A percentile compares a stretch with the other conserved stretches of the same genome.
phyloP scores from a whole-genome alignment of 2,797 vertebrate species.

The Scolopax bukidnonensis region DNA sequence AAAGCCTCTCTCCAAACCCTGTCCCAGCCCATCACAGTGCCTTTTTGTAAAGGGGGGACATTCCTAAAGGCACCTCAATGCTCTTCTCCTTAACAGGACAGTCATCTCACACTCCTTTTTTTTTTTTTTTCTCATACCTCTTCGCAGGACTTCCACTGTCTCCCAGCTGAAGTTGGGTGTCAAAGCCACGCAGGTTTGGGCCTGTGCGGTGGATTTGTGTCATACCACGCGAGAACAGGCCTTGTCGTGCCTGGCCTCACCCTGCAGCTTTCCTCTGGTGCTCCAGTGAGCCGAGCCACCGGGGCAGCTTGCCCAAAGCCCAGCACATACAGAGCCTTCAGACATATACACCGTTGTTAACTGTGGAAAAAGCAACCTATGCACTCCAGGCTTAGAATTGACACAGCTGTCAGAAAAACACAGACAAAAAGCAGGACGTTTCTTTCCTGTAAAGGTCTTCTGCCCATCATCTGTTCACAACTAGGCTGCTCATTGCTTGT shows the following conservation, averaged over 20 bases:
- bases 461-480: not conserved
- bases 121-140: not conserved
- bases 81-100: not conserved
- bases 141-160: not conserved
- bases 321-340: not conserved
- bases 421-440: not conserved
- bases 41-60: not conserved
- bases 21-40: not conserved
- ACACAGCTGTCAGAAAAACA: not conserved
- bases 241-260: constrained; percentile 26
- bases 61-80: not conserved
- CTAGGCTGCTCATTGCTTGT: not conserved
- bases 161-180: not conserved
- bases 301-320: not conserved
- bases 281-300: not conserved
- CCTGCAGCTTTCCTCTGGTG: not conserved
- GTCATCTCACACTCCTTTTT: not conserved
- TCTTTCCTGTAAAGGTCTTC: not conserved
- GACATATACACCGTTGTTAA: accelerated
- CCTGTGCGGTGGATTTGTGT: constrained; percentile 19
- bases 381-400: not conserved
- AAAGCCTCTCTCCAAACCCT: not conserved
- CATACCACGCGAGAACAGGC: not conserved
- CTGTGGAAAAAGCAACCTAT: not conserved
- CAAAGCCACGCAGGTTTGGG: constrained; percentile 17